Conservation (phyloP, 2,797 vertebrate species). For the Fistularia tabacaria region DNA sequence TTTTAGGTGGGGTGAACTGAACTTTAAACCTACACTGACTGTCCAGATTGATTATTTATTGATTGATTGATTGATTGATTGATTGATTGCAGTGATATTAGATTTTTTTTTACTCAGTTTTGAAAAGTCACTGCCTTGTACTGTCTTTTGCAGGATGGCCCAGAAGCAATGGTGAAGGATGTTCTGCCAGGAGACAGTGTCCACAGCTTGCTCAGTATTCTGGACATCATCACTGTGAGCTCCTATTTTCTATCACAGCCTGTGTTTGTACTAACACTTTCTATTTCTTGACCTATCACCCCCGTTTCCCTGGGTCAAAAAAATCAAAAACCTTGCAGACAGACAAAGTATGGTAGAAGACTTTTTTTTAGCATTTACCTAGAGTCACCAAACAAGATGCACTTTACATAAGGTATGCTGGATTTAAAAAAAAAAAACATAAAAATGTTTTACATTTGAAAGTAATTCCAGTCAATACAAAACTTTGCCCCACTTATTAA, state of each 20-base stretch:
- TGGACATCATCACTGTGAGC: constrained; percentile 94
- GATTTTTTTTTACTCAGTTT: not conserved
- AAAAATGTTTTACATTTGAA: too few relatives aligned
- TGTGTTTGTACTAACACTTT: not conserved
- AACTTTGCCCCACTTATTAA: too few relatives aligned
- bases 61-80: not conserved
- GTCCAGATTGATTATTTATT: not conserved
- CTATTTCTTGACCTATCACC: not conserved
- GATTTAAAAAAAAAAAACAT: too few relatives aligned
- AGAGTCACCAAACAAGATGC: too few relatives aligned
- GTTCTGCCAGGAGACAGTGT: constrained; percentile 92
- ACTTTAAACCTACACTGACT: not conserved
- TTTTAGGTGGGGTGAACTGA: not conserved
- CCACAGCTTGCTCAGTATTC: constrained; percentile 95
- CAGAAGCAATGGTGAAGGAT: constrained; percentile 90
- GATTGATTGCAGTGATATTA: not conserved
- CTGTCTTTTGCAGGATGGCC: constrained; percentile 78
- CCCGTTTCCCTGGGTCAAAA: too few relatives aligned
- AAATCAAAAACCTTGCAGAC: too few relatives aligned
- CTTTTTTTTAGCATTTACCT: too few relatives aligned
- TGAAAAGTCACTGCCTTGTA: constrained; percentile 3
- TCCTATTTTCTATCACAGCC: constrained; percentile 4
- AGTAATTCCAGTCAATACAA: too few relatives aligned
- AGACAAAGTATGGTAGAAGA: too few relatives aligned
- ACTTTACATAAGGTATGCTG: too few relatives aligned